Evolutionary conservation across 2,888 invertebrate species (phyloP), one percentile per base, ranked within the genome.

Genomic region (Pollenia labialis): DNA sequence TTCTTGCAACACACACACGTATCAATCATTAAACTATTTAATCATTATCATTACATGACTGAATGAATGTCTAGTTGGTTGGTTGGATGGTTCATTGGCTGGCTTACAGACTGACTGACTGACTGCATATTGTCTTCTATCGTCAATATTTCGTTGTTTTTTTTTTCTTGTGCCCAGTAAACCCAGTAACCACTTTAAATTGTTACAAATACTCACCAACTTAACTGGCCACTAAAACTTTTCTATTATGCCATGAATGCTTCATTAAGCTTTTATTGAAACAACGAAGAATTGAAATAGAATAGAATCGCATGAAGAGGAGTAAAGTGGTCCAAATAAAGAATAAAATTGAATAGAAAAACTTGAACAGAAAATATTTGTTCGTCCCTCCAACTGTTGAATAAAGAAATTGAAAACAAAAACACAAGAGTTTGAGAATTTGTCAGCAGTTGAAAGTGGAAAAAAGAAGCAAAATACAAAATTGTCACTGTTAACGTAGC

Each of bases 171-270:
- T 74, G 72, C 79, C 66, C 79, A 74, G 79, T 79, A 84, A 79
- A 79, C 68, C 77, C 72, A 75, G 60, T 76, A 82, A 81, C 85
- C 83, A 83, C 86, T 87, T 80, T 71, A 83, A 83, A 87, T 81
- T 72, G 83, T 81, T 83, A 81, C 80, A 87, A 87, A 81, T 87
- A 72, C 79, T 86, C 80, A 86, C 85, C 85, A 86, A 80, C 80
- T 83, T 87, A 87, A 87, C 80, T 87, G 60, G 83, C 86, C 86
- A 87, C 86, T 87, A 83, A 87, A 87, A 87, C 81, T 87, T 87
- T 87, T 87, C 83, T 83, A 83, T 87, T 83, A 83, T 81, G 60
- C 75, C 83, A 86, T 86, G 86, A 86, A 86, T 86, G 86, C 86
- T 87, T 87, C 86, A 87, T 87, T 87, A 87, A 83, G 83, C 72